Conservation (phyloP, 1,140 invertebrate species). For the Eupeodes corollae region DNA sequence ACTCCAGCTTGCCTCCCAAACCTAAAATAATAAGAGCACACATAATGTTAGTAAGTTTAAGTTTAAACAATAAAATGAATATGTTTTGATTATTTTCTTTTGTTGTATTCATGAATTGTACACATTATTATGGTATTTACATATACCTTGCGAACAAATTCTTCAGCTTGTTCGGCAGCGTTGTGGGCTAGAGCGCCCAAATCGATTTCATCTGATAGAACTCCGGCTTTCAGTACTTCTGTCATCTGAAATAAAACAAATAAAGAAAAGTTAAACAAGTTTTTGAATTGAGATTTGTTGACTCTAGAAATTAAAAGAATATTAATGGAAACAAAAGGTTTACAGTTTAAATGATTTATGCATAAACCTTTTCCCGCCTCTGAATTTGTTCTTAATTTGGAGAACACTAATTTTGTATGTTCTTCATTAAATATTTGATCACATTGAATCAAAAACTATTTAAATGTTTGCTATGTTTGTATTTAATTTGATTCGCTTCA, state of each 20-base stretch:
- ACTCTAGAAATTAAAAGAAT: no score
- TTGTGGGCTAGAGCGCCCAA: slow-evolving; percentile 70
- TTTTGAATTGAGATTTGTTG: no score
- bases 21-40: slow-evolving; percentile 29
- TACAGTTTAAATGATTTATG: no score
- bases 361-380: no score
- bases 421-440: no score
- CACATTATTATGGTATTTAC: neutral
- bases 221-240: slow-evolving; percentile 69
- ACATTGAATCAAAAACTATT: no score
- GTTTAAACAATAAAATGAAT: neutral
- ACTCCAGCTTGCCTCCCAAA: slow-evolving; percentile 89
- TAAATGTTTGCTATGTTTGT: no score
- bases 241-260: slow-evolving; percentile 47
- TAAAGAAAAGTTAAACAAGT: slow-evolving; percentile 3
- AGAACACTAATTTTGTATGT: no score
- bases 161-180: slow-evolving; percentile 86
- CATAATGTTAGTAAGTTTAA: neutral
- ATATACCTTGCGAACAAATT: slow-evolving; percentile 75
- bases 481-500: no score
- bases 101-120: neutral
- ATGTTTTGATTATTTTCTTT: slow-evolving; percentile 1
- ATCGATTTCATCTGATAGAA: slow-evolving; percentile 70
- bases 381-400: no score
- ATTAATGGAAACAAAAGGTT: no score